These are phyloP conservation scores for Salarias fasciatus DNA, from an alignment of 2,797 vertebrate genomes.

Conservation along the genomic window DNA sequence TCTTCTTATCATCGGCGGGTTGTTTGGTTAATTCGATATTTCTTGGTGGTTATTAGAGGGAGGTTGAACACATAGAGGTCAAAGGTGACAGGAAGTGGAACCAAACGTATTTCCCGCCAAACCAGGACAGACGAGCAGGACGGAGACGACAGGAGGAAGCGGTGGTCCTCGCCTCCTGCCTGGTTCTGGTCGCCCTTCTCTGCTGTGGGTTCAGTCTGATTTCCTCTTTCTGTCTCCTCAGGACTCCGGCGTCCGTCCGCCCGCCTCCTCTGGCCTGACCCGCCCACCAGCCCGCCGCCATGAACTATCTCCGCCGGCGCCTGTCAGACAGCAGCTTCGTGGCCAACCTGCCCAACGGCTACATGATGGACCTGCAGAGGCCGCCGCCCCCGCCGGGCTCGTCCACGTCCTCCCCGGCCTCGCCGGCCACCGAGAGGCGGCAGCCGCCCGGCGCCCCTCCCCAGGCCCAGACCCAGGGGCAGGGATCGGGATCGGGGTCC, in stretches of 20 bases:
- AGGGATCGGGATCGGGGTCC: constrained; percentile 60
- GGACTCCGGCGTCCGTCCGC: constrained; percentile 40
- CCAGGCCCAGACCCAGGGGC: constrained; percentile 48
- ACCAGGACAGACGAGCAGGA: too few species aligned
- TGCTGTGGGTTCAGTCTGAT: too few species aligned
- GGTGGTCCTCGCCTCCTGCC: too few species aligned
- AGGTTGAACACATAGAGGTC: too few species aligned
- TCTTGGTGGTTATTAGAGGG: too few species aligned
- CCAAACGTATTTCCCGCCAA: too few species aligned
- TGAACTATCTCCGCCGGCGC: constrained; percentile 97
- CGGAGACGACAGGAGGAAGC: too few species aligned
- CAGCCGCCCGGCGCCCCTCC: constrained; percentile 80
- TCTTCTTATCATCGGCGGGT: too few species aligned
- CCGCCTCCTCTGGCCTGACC: constrained; percentile 57
- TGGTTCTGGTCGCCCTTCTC: too few species aligned
- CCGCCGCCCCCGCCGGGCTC: constrained; percentile 86
- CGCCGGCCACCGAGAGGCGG: constrained; percentile 89
- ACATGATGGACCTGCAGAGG: constrained; percentile 95
- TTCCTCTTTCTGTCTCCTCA: constrained; percentile 13
- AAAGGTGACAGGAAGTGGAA: too few species aligned
- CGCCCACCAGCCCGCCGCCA: constrained; percentile 69
- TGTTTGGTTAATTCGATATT: too few species aligned
- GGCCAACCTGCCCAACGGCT: constrained; percentile 95
- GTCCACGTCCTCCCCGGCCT: constrained; percentile 89
- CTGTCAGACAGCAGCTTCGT: constrained; percentile 97